phyloP scores from a whole-genome alignment of 2,113 vertebrate species.

The Actenoides lindsayi region DNA sequence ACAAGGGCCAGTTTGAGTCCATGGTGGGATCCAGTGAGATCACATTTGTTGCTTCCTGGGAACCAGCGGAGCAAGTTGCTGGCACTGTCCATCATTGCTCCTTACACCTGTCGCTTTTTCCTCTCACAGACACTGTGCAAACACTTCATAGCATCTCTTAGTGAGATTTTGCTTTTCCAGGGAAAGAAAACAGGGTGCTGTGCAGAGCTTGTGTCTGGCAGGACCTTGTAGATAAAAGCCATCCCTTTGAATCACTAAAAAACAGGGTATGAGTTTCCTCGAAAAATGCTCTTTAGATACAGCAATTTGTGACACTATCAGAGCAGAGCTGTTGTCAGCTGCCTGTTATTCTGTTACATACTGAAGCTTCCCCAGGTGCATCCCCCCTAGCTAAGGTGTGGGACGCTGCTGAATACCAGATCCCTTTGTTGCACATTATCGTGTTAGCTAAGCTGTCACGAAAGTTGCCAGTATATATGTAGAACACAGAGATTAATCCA shows the following conservation, averaged over 20 bases:
- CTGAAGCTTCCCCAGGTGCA: conserved; percentile 78
- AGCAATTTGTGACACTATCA: conserved; percentile 53
- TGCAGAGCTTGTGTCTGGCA: neutral
- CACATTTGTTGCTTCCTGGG: fast-evolving
- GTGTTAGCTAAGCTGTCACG: conserved; percentile 73
- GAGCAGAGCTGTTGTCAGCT: conserved; percentile 59
- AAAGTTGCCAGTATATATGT: conserved; percentile 49
- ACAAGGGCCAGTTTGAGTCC: neutral
- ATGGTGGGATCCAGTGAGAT: neutral
- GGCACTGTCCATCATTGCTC: fast-evolving
- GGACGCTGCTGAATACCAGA: conserved; percentile 63
- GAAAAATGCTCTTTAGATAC: neutral
- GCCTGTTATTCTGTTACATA: conserved; percentile 57
- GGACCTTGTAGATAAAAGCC: conserved; percentile 45
- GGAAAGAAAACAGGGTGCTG: conserved; percentile 7
- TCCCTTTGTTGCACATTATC: conserved; percentile 68
- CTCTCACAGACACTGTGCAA: neutral
- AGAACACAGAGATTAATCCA: conserved; percentile 75
- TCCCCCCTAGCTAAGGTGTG: conserved; percentile 77
- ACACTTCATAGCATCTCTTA: neutral
- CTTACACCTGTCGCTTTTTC: neutral
- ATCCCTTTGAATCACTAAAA: conserved; percentile 45
- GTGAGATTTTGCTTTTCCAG: conserved; percentile 18
- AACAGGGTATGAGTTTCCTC: conserved; percentile 48
- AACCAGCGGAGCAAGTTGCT: neutral